Percentiles rank a stretch among this genome's conserved stretches.
Evolutionary conservation across 2,797 vertebrate species (phyloP).

Genomic region (Rhabdophis nuchalis): DNA sequence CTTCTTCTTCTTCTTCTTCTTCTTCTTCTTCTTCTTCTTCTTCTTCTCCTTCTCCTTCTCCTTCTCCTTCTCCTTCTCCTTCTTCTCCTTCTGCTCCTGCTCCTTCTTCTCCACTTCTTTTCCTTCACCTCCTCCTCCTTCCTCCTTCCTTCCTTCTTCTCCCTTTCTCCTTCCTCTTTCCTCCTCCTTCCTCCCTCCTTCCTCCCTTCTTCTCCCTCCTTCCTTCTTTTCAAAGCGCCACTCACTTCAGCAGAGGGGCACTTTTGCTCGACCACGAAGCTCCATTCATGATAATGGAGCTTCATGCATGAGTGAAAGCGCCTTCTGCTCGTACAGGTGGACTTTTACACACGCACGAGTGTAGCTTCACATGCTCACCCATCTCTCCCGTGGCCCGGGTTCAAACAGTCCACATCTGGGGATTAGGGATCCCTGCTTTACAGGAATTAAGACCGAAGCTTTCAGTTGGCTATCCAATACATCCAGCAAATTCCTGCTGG

Average conservation of each 20-base stretch:
- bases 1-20: no score
- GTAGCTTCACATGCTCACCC: not conserved
- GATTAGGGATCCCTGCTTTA: not conserved
- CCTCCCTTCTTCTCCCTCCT: no score
- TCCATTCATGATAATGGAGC: not conserved
- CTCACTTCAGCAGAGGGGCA: not conserved
- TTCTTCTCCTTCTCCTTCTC: fast-evolving
- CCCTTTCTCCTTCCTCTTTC: no score
- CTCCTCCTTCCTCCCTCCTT: no score
- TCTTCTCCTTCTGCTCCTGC: no score
- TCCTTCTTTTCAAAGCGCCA: no score
- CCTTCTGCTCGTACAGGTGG: not conserved
- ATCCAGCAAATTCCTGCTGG: not conserved
- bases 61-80: fast-evolving
- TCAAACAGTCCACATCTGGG: fast-evolving
- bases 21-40: no score
- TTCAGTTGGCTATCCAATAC: not conserved
- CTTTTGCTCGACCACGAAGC: no score
- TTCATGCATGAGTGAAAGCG: fast-evolving
- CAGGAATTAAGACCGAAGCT: not conserved
- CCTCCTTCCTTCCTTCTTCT: not conserved
- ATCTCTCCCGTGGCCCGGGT: not conserved
- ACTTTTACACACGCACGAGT: no score
- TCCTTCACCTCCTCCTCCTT: no score
- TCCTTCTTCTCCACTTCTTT: no score